Evolutionary conservation across 2,888 invertebrate species (phyloP).

Genomic region (Dastarcus helophoroides): DNA sequence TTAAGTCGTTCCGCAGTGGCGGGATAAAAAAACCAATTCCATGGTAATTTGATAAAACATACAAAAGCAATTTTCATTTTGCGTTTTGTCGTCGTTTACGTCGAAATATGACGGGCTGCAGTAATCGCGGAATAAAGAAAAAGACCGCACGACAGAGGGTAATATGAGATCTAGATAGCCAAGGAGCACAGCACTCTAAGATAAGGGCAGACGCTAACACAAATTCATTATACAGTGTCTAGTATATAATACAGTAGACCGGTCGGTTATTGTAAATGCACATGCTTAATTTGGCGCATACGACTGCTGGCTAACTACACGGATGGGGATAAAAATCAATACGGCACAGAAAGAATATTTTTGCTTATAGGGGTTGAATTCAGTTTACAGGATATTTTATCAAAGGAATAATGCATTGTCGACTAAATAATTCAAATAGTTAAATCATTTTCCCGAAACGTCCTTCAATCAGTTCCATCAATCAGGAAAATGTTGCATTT

Average conservation of each 20-base stretch:
- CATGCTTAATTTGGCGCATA: slow-evolving; percentile 35
- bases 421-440: no score
- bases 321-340: slow-evolving; percentile 38
- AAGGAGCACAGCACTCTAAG: slow-evolving; percentile 18
- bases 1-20: slow-evolving; percentile 3
- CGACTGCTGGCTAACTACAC: slow-evolving; percentile 31
- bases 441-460: no score
- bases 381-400: slow-evolving; percentile 26
- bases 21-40: slow-evolving; percentile 13
- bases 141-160: slow-evolving; percentile 8
- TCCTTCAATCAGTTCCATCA: no score
- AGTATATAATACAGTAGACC: slow-evolving; percentile 35
- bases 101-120: slow-evolving; percentile 11
- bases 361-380: slow-evolving; percentile 35
- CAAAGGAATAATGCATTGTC: slow-evolving; percentile 21
- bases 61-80: slow-evolving; percentile 13
- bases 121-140: slow-evolving; percentile 5
- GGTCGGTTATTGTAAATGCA: slow-evolving; percentile 36
- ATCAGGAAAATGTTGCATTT: no score
- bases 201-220: slow-evolving; percentile 27
- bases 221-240: slow-evolving; percentile 40
- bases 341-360: slow-evolving; percentile 38
- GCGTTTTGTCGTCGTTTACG: slow-evolving; percentile 12
- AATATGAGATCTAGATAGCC: slow-evolving; percentile 18
- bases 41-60: slow-evolving; percentile 13